Percentiles rank a stretch among this genome's conserved stretches.
phyloP scores from a whole-genome alignment of 2,888 invertebrate genomes.

The Cheilosia impressa region DNA sequence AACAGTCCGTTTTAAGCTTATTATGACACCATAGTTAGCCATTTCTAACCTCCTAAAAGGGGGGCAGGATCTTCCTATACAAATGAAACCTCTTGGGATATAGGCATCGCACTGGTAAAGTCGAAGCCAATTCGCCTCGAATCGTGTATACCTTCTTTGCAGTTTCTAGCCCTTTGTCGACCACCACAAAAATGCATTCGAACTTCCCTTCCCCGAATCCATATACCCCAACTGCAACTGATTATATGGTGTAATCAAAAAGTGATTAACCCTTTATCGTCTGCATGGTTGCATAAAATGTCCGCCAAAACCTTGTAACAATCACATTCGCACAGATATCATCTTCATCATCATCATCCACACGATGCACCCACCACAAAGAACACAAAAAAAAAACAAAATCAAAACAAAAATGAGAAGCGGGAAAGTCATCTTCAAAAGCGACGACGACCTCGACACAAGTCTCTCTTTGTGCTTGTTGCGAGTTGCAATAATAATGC shows the following conservation, averaged over 20 bases:
- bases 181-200: too few relatives aligned
- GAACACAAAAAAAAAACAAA: not conserved
- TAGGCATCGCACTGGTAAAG: too few relatives aligned
- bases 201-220: too few relatives aligned
- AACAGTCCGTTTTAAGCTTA: too few relatives aligned
- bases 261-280: constrained; percentile 37
- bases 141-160: too few relatives aligned
- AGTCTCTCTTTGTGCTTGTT: constrained; percentile 14
- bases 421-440: constrained; percentile 29
- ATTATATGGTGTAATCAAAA: constrained; percentile 38
- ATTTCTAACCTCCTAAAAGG: too few relatives aligned
- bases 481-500: constrained; percentile 61
- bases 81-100: too few relatives aligned
- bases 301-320: constrained; percentile 25
- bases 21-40: too few relatives aligned
- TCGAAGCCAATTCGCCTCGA: too few relatives aligned
- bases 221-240: not conserved
- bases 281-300: constrained; percentile 35
- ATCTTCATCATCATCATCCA: constrained; percentile 39
- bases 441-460: constrained; percentile 24
- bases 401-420: not conserved
- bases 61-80: too few relatives aligned
- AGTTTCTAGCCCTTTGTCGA: too few relatives aligned
- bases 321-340: constrained; percentile 53
- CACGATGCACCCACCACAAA: constrained; percentile 12